A percentile compares a stretch with the other conserved stretches of the same genome.
These are phyloP conservation scores for Danio tinwini DNA, from an alignment of 2,797 vertebrate genomes.

Conservation along the genomic window DNA sequence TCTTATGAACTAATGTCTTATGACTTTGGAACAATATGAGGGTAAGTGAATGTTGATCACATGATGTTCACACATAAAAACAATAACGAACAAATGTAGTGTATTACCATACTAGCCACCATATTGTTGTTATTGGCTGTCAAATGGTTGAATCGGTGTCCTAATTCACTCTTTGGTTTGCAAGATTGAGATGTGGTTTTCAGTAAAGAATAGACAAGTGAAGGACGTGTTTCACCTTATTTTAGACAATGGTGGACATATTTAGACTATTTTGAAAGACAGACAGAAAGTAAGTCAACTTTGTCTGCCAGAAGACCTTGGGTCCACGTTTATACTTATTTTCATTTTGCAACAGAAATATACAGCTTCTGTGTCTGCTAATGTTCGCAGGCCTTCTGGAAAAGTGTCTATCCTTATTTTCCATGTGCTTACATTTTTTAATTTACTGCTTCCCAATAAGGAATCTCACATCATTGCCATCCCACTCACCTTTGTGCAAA, in stretches of 20 bases:
- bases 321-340: conserved; percentile 15
- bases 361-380: conserved; percentile 30
- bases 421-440: conserved; percentile 48
- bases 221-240: conserved; percentile 12
- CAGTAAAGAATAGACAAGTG: not conserved
- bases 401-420: conserved; percentile 33
- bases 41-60: too few species aligned
- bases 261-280: conserved; percentile 24
- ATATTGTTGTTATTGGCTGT: not conserved
- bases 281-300: conserved; percentile 9
- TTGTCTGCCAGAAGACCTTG: conserved; percentile 32
- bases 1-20: too few species aligned
- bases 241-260: conserved; percentile 16
- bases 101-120: not conserved
- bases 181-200: not conserved
- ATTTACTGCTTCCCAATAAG: conserved; percentile 42
- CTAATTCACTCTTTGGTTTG: conserved; percentile 2
- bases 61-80: not conserved
- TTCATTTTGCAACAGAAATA: conserved; percentile 48
- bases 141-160: not conserved
- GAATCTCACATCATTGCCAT: conserved; percentile 26
- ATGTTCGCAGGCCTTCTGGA: conserved; percentile 38
- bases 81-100: not conserved
- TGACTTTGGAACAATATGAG: too few species aligned
- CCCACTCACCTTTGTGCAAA: conserved; percentile 15